These are phyloP conservation scores for Poecilus cupreus DNA, from an alignment of 2,888 invertebrate species.

Conservation along the genomic window DNA sequence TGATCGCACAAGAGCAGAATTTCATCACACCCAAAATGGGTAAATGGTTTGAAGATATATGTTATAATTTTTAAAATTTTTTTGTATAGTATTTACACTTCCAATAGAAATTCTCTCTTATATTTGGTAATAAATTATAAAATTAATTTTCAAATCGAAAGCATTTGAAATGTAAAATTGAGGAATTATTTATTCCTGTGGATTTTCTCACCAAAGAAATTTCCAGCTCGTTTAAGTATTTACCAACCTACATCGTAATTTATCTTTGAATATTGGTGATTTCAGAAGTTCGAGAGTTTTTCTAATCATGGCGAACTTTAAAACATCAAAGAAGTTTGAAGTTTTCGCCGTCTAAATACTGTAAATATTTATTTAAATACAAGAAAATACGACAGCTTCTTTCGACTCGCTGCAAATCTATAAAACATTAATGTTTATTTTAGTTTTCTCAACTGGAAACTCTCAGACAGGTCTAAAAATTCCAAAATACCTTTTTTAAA, in stretches of 20 bases:
- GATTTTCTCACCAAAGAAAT: neutral
- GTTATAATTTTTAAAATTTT: too few species aligned
- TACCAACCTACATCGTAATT: neutral
- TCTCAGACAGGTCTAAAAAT: neutral
- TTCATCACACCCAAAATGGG: too few species aligned
- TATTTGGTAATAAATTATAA: too few species aligned
- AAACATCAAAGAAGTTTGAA: slow-evolving; percentile 30
- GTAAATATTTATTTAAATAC: slow-evolving; percentile 30
- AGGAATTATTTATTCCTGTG: neutral
- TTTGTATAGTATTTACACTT: too few species aligned
- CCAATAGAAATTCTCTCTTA: too few species aligned
- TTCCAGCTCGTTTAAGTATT: slow-evolving; percentile 23
- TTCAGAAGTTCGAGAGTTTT: slow-evolving; percentile 4
- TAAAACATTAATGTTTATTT: slow-evolving; percentile 15
- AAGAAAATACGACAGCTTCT: neutral
- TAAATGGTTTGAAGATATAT: too few species aligned
- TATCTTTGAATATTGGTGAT: slow-evolving; percentile 24
- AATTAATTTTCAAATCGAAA: too few species aligned
- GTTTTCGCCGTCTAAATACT: neutral
- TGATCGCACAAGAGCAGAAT: too few species aligned
- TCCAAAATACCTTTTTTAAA: too few species aligned
- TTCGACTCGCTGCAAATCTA: neutral
- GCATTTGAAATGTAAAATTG: too few species aligned
- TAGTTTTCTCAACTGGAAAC: slow-evolving; percentile 6
- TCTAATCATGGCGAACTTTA: slow-evolving; percentile 17